Conservation (phyloP, 2,113 vertebrate genomes). For the Tachuris rubrigastra region DNA sequence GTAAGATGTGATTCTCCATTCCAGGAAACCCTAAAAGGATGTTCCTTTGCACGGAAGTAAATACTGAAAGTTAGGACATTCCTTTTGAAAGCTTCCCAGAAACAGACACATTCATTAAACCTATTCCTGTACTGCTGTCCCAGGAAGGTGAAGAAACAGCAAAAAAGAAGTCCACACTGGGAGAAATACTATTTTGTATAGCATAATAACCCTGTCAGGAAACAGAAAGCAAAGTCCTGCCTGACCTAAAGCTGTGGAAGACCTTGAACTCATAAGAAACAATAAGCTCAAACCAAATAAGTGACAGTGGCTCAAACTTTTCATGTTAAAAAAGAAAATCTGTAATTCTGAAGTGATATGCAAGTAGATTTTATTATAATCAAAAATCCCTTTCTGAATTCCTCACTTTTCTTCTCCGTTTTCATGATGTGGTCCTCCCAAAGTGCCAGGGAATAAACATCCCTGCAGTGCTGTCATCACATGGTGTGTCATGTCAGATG, state of each 20-base stretch:
- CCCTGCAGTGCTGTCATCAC: background rate
- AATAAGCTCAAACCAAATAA: background rate
- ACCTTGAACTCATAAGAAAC: background rate
- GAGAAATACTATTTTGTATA: background rate
- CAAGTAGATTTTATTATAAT: background rate
- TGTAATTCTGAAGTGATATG: background rate
- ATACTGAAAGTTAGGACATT: background rate
- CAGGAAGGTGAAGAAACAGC: background rate
- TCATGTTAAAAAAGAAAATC: background rate
- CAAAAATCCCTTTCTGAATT: background rate
- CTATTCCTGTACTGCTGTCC: background rate
- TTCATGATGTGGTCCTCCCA: background rate
- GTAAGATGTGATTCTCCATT: background rate
- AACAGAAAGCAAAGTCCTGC: background rate
- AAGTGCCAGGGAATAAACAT: background rate
- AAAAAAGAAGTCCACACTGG: background rate
- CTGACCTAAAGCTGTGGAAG: background rate
- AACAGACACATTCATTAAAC: background rate
- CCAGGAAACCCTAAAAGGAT: background rate
- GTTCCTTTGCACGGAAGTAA: background rate
- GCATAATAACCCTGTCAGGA: background rate
- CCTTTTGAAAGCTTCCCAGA: background rate
- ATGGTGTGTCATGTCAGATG: background rate
- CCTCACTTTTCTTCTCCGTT: background rate
- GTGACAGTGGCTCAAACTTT: background rate